phyloP scores from a whole-genome alignment of 2,888 invertebrate species.

The Athalia rosae region DNA sequence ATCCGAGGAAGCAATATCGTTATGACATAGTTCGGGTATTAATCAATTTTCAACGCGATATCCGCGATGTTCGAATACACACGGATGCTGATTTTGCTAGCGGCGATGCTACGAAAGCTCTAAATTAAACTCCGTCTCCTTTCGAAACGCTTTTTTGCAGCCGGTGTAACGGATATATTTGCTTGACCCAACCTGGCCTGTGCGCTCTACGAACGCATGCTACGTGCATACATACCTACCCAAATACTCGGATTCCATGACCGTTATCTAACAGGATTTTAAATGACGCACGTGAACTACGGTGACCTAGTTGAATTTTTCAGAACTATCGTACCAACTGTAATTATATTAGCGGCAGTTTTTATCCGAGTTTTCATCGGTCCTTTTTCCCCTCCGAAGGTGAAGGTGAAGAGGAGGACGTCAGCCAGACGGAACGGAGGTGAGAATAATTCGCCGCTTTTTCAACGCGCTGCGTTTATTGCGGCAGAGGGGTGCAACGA shows the following conservation, averaged over 20 bases:
- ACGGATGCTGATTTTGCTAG: slow-evolving; percentile 19
- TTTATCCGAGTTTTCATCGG: not conserved
- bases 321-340: slow-evolving; percentile 1
- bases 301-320: slow-evolving; percentile 30
- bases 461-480: too few relatives aligned
- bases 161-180: not conserved
- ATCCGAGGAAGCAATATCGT: slow-evolving; percentile 28
- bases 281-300: slow-evolving; percentile 5
- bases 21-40: slow-evolving; percentile 15
- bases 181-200: not conserved
- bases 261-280: slow-evolving; percentile 21
- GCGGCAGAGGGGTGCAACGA: not conserved
- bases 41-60: slow-evolving; percentile 26
- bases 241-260: slow-evolving; percentile 14
- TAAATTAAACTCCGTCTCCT: slow-evolving; percentile 32
- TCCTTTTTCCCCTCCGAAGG: not conserved
- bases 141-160: not conserved
- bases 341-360: too few relatives aligned
- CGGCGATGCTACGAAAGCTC: not conserved
- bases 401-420: not conserved
- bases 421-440: not conserved
- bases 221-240: too few relatives aligned
- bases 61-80: not conserved
- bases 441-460: not conserved
- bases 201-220: not conserved